phyloP scores from a whole-genome alignment of 2,797 vertebrate genomes.

The Tenualosa thibaudeaui region DNA sequence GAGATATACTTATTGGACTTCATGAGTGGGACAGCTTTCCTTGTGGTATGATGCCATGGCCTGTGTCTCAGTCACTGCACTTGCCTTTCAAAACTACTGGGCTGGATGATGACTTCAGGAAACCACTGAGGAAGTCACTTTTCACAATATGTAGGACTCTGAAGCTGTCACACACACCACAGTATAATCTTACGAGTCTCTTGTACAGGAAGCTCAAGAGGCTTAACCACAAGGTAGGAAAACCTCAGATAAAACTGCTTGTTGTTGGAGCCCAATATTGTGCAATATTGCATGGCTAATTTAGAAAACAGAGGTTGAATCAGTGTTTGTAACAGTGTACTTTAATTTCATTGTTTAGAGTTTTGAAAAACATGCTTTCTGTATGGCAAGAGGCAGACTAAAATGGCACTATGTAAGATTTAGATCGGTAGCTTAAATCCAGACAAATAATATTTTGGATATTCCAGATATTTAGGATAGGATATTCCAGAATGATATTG shows the following conservation, averaged over 20 bases:
- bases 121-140: constrained; percentile 18
- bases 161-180: neutral
- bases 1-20: neutral
- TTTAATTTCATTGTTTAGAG: too few relatives aligned
- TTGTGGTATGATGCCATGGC: constrained; percentile 8
- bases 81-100: constrained; percentile 17
- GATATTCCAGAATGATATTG: too few relatives aligned
- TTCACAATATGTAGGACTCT: constrained; percentile 7
- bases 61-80: constrained; percentile 25
- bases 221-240: neutral
- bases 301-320: neutral
- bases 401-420: neutral
- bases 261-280: neutral
- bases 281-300: neutral
- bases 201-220: neutral
- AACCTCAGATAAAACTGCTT: neutral
- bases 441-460: too few relatives aligned
- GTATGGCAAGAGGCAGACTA: neutral
- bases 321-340: neutral
- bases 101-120: constrained; percentile 23
- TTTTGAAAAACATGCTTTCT: neutral
- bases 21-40: neutral
- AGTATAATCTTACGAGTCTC: neutral
- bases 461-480: neutral
- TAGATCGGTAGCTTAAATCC: too few relatives aligned